These are phyloP conservation scores for Etheostoma nigrum DNA, from an alignment of 2,797 vertebrate species.

Conservation along the genomic window DNA sequence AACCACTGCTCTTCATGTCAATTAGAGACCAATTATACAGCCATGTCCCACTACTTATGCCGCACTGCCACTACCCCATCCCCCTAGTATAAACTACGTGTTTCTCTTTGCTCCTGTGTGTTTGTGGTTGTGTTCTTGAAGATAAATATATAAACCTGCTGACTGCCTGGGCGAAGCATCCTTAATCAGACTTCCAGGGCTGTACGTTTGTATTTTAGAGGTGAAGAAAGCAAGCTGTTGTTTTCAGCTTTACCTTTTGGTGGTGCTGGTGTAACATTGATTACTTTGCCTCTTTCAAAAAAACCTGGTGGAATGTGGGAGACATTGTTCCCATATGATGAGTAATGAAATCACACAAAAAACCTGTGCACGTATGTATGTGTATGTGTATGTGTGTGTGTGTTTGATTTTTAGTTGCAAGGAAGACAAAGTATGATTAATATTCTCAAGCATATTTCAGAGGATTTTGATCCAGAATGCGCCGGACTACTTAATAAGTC, in stretches of 20 bases:
- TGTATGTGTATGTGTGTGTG: slow-evolving; percentile 29
- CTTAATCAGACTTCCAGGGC: slow-evolving; percentile 76
- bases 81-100: slow-evolving; percentile 41
- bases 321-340: slow-evolving; percentile 70
- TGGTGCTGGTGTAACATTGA: slow-evolving; percentile 82
- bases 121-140: slow-evolving; percentile 60
- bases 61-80: slow-evolving; percentile 39
- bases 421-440: slow-evolving; percentile 68
- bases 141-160: slow-evolving; percentile 77
- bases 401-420: slow-evolving; percentile 52
- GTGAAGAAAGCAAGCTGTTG: slow-evolving; percentile 36
- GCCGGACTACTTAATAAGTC: slow-evolving; percentile 63
- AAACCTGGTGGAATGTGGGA: slow-evolving; percentile 41
- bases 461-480: slow-evolving; percentile 59
- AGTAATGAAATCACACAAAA: slow-evolving; percentile 68
- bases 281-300: slow-evolving; percentile 18
- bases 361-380: slow-evolving; percentile 49
- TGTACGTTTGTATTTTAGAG: slow-evolving; percentile 46
- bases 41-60: slow-evolving; percentile 80
- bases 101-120: slow-evolving; percentile 26
- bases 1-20: slow-evolving; percentile 72
- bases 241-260: slow-evolving; percentile 77
- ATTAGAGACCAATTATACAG: slow-evolving; percentile 80
- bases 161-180: slow-evolving; percentile 66
- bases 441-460: slow-evolving; percentile 59